These are phyloP conservation scores for Clarias gariepinus DNA, from an alignment of 2,113 vertebrate species.

Conservation along the genomic window DNA sequence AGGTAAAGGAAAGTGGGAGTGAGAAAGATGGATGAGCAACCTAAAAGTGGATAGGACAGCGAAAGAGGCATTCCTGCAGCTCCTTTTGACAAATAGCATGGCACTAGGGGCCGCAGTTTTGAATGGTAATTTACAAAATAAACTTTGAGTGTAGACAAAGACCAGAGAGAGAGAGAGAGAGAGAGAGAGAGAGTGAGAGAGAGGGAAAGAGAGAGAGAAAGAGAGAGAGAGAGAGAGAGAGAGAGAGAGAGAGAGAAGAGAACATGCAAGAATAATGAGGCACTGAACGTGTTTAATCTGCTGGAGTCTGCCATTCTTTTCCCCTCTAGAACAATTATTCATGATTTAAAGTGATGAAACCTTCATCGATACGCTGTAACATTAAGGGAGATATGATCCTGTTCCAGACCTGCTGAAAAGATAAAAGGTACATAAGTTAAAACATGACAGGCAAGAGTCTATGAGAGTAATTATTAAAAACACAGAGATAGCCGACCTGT, in stretches of 20 bases:
- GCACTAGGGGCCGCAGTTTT: constrained; percentile 62
- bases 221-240: constrained; percentile 35
- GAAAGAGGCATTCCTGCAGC: constrained; percentile 64
- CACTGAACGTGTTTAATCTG: constrained; percentile 46
- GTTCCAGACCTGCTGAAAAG: constrained; percentile 4
- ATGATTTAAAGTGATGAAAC: constrained; percentile 42
- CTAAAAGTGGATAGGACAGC: constrained; percentile 34
- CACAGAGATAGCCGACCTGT: neutral
- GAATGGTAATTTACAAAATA: constrained; percentile 70
- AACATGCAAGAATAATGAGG: constrained; percentile 42
- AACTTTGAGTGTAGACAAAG: constrained; percentile 60
- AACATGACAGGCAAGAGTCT: neutral
- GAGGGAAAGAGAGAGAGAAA: too few relatives aligned
- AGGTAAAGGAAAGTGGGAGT: constrained; percentile 51
- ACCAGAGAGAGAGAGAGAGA: constrained; percentile 35
- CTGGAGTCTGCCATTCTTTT: constrained; percentile 17
- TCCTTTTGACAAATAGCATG: constrained; percentile 68
- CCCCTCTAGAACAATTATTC: constrained; percentile 32
- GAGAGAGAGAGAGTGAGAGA: constrained; percentile 14
- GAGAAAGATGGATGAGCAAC: constrained; percentile 43
- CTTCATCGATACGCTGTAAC: constrained; percentile 14
- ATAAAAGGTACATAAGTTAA: constrained; percentile 12
- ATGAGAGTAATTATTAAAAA: constrained; percentile 13
- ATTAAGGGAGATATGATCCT: constrained; percentile 18
- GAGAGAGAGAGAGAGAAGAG: constrained; percentile 51